A percentile compares a stretch with the other conserved stretches of the same genome.
phyloP scores from a whole-genome alignment of 2,113 vertebrate genomes.

The Xiphophorus hellerii region DNA sequence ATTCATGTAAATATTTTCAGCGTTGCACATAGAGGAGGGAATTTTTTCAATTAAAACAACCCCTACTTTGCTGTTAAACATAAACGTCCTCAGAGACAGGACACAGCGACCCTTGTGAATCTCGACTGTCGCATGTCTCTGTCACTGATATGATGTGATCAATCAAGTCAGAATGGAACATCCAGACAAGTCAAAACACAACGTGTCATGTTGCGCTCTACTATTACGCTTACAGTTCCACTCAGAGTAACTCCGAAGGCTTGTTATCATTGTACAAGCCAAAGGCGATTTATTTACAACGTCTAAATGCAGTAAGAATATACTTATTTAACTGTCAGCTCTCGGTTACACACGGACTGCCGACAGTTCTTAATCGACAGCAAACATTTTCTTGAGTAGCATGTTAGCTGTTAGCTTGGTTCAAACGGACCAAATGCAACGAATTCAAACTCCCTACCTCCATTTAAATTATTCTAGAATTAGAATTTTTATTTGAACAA shows the following conservation, averaged over 20 bases:
- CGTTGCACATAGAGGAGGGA: not conserved
- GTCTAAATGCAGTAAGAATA: not conserved
- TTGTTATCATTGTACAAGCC: not conserved
- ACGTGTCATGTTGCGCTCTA: not conserved
- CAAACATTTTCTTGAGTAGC: slow-evolving; percentile 19
- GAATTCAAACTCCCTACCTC: not conserved
- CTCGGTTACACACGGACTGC: slow-evolving; percentile 1
- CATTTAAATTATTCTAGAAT: not conserved
- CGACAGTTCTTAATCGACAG: slow-evolving; percentile 2
- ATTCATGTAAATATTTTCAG: not conserved
- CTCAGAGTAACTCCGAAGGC: not conserved
- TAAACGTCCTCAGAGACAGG: not conserved
- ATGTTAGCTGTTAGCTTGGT: slow-evolving; percentile 10
- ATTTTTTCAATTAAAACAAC: not conserved
- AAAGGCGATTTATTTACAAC: not conserved
- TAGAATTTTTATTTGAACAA: not conserved
- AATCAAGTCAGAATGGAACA: not conserved
- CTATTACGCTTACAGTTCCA: not conserved
- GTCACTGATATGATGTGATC: not conserved
- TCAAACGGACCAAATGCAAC: not conserved
- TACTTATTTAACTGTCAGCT: slow-evolving; percentile 17
- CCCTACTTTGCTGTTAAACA: not conserved
- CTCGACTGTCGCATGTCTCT: not conserved
- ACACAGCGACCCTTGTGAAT: not conserved
- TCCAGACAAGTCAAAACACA: not conserved